Base-by-base conservation (phyloP, 2,113 vertebrate species). In the Lampris incognitus region DNA sequence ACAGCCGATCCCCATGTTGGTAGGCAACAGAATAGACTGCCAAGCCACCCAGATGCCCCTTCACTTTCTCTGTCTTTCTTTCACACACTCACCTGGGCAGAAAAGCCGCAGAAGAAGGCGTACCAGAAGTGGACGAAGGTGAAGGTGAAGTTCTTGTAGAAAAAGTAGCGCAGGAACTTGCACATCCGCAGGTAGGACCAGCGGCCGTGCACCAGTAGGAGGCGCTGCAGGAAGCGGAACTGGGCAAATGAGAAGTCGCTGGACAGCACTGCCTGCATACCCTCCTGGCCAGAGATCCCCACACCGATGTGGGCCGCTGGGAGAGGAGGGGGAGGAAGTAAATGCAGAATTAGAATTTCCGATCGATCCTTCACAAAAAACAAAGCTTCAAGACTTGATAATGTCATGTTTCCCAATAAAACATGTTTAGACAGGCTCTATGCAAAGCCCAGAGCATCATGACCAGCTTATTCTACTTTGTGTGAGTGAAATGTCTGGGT, bases 141-240 rank as follows among this genome's bases (percentile, higher is more conserved):
- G 90, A 99, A 99, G 89, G 96, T 94, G 90, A 99, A 99, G 91
- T 99, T 99, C 91, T 99, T 99, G 79, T 98, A 99, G 94, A 99
- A 99, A 91, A 99, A 99, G 87, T 98, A 99, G 50, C 95, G 92
- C 84, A 99, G 94, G 91, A 99, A 99, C 82, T 98, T 98, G 95
- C 97, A 97, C 97, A 99, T 99, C 87, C 97, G 96, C 81, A 97
- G 91, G 85, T 99, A 99, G 46, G 98, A 99, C 98, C 97, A 99
- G 64, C 97, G 95, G 4, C 98, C 98, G 0, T 99, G 98, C 44
- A 99, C 96, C 88, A 99, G 83, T 81, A 99, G 96, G 85, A 99
- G 95, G 91, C 95, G 97, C 93, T 96, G 96, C 74, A 99, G 95
- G 89, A 95, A 97, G 10, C 89, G 94, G 92, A 99, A 99, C 95